phyloP scores from a whole-genome alignment of 1,140 invertebrate genomes.

The Brachionus manjavacas region DNA sequence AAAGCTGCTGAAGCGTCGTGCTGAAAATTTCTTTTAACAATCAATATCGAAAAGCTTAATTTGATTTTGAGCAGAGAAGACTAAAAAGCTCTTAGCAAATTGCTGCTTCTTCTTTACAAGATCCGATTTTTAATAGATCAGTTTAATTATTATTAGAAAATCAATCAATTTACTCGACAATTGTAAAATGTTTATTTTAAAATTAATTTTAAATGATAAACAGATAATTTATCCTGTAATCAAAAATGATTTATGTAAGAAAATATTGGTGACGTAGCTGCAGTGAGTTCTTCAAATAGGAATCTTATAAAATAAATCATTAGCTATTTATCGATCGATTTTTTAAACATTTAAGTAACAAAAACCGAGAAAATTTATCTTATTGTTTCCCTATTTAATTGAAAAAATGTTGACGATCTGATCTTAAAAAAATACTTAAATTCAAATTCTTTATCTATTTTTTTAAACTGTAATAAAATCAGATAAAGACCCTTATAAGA shows the following conservation, averaged over 20 bases:
- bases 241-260: background rate
- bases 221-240: background rate
- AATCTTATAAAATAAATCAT: background rate
- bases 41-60: background rate
- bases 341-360: background rate
- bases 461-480: background rate
- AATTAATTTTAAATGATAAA: background rate
- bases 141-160: background rate
- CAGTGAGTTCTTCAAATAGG: background rate
- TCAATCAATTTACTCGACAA: background rate
- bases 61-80: background rate
- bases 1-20: background rate
- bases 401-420: background rate
- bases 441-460: background rate
- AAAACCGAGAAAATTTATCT: background rate
- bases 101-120: background rate
- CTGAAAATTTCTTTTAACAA: background rate
- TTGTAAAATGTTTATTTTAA: background rate
- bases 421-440: background rate
- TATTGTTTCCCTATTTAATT: background rate
- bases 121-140: background rate
- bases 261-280: background rate
- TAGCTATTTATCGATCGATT: background rate
- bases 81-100: background rate
- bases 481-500: no score